These are phyloP conservation scores for Polyommatus iphigenia DNA, from an alignment of 2,888 invertebrate species.

Conservation along the genomic window DNA sequence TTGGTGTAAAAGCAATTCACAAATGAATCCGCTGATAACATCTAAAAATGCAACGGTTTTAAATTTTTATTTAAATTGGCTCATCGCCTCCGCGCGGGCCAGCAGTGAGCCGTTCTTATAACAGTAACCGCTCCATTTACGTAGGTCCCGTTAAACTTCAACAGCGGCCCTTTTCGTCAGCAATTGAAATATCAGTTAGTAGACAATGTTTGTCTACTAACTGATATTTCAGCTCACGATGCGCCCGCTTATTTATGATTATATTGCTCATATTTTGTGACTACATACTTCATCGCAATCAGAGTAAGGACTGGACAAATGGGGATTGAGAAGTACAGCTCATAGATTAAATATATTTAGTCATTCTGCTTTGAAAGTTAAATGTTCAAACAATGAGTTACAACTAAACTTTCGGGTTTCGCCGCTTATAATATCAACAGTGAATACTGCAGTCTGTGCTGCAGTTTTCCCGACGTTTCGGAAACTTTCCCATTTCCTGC, in stretches of 20 bases:
- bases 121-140: constrained; percentile 25
- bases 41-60: not conserved
- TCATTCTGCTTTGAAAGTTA: not conserved
- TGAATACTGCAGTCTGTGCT: not conserved
- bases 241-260: not conserved
- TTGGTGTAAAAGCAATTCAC: not conserved
- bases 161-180: not conserved
- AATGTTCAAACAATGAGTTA: not conserved
- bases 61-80: constrained; percentile 10
- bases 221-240: not conserved
- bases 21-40: not conserved
- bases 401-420: not conserved
- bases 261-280: not conserved
- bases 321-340: not conserved
- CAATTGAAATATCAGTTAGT: not conserved
- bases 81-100: not conserved
- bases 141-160: constrained; percentile 16
- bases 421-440: not conserved
- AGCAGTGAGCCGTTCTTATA: constrained; percentile 4
- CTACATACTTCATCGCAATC: not conserved
- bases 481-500: not conserved
- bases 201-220: too few relatives aligned
- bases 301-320: not conserved
- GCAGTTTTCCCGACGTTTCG: not conserved
- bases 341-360: not conserved